Evolutionary conservation across 2,888 invertebrate species (phyloP), one percentile per base, ranked within the genome.

Genomic region (Odontocolon sp.): DNA sequence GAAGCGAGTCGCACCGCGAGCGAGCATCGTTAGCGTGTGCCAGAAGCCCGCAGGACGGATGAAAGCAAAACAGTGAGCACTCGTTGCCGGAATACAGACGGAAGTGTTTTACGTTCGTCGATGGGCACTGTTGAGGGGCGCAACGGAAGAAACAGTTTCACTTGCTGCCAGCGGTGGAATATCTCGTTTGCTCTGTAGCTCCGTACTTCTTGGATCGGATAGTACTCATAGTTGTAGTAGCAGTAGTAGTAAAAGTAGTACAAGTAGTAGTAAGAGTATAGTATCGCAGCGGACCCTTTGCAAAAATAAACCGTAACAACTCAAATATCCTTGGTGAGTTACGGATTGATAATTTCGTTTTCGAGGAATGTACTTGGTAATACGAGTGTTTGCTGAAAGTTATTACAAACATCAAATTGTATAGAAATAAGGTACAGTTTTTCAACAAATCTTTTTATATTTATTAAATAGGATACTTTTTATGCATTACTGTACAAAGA

Each of bases 1-100:
- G 76, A 77, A 68, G 54, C 77, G 79, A 71, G 78, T 50, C 73
- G 68, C 56, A 21, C 45, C 42, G 36, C 54, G 42, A n/a, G 57
- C 47, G 28, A 63, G 38, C 61, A 57, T 74, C 86, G 85, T 85
- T 84, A 85, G 84, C 78, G 79, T 71, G n/a, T 70, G 72, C 73
- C 23, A 36, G 31, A 57, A 75, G 52, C 28, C 42, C 56, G 47
- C 73, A 70, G 81, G 82, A 83, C 83, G 79, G 86, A 86, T 84
- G 85, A 86, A 85, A 77, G 86, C 83, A 84, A 87, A 87, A 87
- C 85, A 84, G 81, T 70, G 81, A 45, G 64, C 79, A 78, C 79
- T 82, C 82, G 82, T 81, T 83, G 70, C 82, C 80, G 76, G 78
- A 76, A 75, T 78, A 63, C 75, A 61, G 59, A 33, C 59, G 56